These are phyloP conservation scores for Poliocrania exsul DNA, from an alignment of 2,797 vertebrate genomes.

Conservation along the genomic window DNA sequence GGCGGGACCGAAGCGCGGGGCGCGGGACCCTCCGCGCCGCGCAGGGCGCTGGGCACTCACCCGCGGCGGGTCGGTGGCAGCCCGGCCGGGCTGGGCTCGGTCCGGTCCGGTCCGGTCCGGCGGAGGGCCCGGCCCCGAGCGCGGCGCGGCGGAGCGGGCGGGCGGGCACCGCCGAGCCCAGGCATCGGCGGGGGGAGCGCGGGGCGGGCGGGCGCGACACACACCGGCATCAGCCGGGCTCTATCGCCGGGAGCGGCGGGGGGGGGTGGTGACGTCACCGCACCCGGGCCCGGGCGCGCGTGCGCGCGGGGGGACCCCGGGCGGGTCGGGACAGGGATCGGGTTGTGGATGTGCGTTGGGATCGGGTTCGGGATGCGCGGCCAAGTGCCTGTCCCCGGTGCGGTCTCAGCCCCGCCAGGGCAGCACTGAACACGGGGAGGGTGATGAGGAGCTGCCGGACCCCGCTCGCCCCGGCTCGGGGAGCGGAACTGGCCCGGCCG, in stretches of 20 bases:
- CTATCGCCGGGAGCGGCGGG: not conserved
- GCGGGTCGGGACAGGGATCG: not conserved
- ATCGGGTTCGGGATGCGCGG: not conserved
- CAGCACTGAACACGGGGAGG: not conserved
- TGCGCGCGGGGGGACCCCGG: not conserved
- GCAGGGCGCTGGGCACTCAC: not conserved
- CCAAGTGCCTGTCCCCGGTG: not conserved
- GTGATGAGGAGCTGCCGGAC: not conserved
- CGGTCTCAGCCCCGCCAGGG: not conserved
- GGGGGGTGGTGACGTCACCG: slow-evolving; percentile 5
- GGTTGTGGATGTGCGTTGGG: not conserved
- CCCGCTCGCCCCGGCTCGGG: not conserved
- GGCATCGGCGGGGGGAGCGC: not conserved
- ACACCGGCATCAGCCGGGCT: not conserved
- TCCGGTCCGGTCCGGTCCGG: not conserved
- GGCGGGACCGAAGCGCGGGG: not conserved
- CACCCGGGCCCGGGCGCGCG: not conserved
- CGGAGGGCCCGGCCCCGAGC: not conserved
- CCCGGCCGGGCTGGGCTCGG: not conserved
- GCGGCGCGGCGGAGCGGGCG: not conserved
- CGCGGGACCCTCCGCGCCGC: not conserved
- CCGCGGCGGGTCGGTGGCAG: not conserved
- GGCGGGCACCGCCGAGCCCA: not conserved
- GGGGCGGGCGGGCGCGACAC: slow-evolving; percentile 30
- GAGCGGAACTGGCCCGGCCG: not conserved